A percentile compares a stretch with the other conserved stretches of the same genome.
phyloP scores from a whole-genome alignment of 2,888 invertebrate genomes.

The Tholera decimalis region DNA sequence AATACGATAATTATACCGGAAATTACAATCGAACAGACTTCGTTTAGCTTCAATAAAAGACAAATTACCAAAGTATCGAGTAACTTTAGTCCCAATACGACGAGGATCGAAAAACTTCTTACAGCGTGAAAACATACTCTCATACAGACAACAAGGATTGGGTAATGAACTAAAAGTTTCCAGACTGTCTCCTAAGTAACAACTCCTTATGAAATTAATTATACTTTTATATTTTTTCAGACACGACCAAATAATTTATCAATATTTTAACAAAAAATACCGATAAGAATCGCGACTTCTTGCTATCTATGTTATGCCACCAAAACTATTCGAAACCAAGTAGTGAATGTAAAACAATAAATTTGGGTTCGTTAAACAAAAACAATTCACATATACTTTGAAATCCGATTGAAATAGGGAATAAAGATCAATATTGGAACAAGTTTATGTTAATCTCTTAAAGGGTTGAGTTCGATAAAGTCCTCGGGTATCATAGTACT shows the following conservation, averaged over 20 bases:
- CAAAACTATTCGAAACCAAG: conserved; percentile 11
- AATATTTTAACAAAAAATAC: not conserved
- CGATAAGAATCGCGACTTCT: too few relatives aligned
- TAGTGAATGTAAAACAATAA: conserved; percentile 7
- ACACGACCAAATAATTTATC: not conserved
- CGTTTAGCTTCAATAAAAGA: too few relatives aligned
- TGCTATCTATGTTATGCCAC: conserved; percentile 1
- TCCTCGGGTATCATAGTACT: conserved; percentile 82
- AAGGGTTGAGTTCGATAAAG: conserved; percentile 86
- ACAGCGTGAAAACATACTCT: not conserved
- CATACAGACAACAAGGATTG: conserved; percentile 12
- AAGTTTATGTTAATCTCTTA: conserved; percentile 86
- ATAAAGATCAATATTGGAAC: conserved; percentile 83
- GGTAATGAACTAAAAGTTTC: conserved; percentile 35
- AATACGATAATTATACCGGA: not conserved
- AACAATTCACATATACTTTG: conserved; percentile 60
- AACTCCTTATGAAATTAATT: conserved; percentile 7
- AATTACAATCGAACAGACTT: not conserved
- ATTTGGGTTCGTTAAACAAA: conserved; percentile 41
- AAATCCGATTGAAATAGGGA: conserved; percentile 69
- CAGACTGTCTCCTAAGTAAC: conserved; percentile 12
- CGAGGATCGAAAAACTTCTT: not conserved
- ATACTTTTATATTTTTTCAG: not conserved
- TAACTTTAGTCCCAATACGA: too few relatives aligned
- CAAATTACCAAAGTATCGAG: too few relatives aligned